Base-by-base conservation (phyloP, 2,888 invertebrate species). In the Melanargia galathea region DNA sequence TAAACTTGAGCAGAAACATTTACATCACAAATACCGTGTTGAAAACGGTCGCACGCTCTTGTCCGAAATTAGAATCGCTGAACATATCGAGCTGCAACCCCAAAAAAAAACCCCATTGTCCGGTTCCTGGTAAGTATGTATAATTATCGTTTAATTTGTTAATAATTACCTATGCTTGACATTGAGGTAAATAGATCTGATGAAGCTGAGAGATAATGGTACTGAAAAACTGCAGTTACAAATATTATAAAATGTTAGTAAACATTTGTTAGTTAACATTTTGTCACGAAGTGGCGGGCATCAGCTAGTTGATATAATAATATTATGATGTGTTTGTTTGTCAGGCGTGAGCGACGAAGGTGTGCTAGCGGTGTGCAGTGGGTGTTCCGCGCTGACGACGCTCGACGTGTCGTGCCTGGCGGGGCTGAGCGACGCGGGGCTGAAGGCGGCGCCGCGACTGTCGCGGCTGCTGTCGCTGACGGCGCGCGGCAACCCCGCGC, bases 11-110 rank as follows among this genome's bases (percentile, higher is more conserved):
- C 69, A 79, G 81, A 58, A 93, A 92, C 65, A 75, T 82, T 5
- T 82, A 84, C 60, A 88, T 94, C 20, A 90, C 86, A 0, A 92
- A 94, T 71, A 78, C 84, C 1, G 89, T 93, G 22, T 63, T 94
- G 64, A 86, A 87, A 70, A 84, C 81, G 52, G 74, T 94, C 6
- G 88, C 92, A 0, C 83, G 84, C 65, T 78, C 83, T 16, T 93
- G 93, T 68, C 73, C 77, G 6, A 83, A 90, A 48, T 69, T 93
- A 40, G 79, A 83, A 67, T 77, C 79, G 0, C 74, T 93, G 52
- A 90, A 92, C 75, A 71, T 93, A 24, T 87, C 89, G 26, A 83
- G 90, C 61, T 91, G 90, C 65, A 87, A 87, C 63, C 76, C 84
- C 0, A 79, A 76, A 43, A 84, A 76, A 55, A 68, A 57, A n/a